Base-by-base conservation (phyloP, 2,888 invertebrate species). In the Sesia apiformis region DNA sequence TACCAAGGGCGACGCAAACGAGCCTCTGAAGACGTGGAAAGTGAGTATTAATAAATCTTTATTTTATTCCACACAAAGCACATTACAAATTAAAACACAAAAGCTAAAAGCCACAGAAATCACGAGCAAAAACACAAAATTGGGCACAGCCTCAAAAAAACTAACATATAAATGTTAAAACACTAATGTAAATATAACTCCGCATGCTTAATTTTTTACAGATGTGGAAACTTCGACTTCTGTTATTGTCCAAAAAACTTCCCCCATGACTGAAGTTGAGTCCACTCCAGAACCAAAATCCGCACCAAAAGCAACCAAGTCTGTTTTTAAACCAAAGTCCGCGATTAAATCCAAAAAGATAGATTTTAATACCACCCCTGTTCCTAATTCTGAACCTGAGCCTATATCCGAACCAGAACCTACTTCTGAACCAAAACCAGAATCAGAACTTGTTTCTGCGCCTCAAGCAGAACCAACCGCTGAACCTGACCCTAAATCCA, bases 181-280 rank as follows among this genome's bases (percentile, higher is more conserved):
- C 66, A 67, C 67, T 69, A 71, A 70, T 75, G 74, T 75, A 73
- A 64, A 72, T 74, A 75, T 76, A 76, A 76, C 66, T 75, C n/a
- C 46, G 89, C 89, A 89, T 86, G 87, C 69, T 81, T 69, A 69
- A 71, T 69, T 84, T 81, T 84, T 85, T 88, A 65, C 89, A 89
- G 89, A 86, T 86, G 70, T 73, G 77, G 84, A 79, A 71, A 74
- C 80, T 63, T 71, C 92, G 5, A 88, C 91, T 62, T 60, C 70
- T 68, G 67, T 73, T 63, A 59, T 58, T 64, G 61, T 58, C 56
- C 62, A 63, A 58, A 63, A 58, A 58, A 60, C 59, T 56, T 56
- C 81, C n/a, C 79, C 88, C 0, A 76, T 82, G 59, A 62, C 76
- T 5, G 64, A 77, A 59, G 70, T 69, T 53, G 76, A 71, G 70